Conservation (phyloP, 2,113 vertebrate genomes). For the Podarcis raffonei region DNA sequence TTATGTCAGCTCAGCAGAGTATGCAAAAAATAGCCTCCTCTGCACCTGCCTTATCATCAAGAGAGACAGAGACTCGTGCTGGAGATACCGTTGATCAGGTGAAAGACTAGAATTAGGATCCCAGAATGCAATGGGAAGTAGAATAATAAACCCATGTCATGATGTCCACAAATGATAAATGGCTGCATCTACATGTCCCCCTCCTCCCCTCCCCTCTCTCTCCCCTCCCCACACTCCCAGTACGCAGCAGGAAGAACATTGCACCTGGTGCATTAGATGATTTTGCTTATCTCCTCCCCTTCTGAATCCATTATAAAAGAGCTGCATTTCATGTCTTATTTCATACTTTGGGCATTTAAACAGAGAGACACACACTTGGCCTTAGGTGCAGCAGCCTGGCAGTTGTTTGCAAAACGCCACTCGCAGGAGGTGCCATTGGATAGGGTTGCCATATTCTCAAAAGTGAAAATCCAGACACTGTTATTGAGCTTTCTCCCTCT, state of each 20-base stretch:
- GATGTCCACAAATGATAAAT: background rate
- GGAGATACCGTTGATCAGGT: background rate
- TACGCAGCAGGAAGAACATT: background rate
- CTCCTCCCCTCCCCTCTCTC: background rate
- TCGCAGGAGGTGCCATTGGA: constrained; percentile 41
- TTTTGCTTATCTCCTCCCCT: background rate
- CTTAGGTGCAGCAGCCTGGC: constrained; percentile 24
- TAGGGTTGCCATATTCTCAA: constrained; percentile 5
- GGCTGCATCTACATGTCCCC: background rate
- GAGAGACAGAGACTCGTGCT: constrained; percentile 1
- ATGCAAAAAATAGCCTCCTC: constrained; percentile 40
- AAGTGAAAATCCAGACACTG: too few relatives aligned
- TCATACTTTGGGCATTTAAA: constrained; percentile 12
- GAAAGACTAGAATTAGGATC: constrained; percentile 19
- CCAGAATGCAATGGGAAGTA: constrained; percentile 14
- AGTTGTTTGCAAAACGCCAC: constrained; percentile 23
- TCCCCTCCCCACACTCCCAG: background rate
- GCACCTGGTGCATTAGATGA: constrained; percentile 13
- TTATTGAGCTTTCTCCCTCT: too few relatives aligned
- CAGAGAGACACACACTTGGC: constrained; percentile 44
- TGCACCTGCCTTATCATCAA: constrained; percentile 1
- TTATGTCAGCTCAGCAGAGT: background rate
- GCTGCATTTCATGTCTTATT: constrained; percentile 21
- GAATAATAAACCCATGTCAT: background rate
- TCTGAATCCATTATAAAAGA: constrained; percentile 32